Base-by-base conservation (phyloP, 2,113 vertebrate genomes). In the Lota lota region DNA sequence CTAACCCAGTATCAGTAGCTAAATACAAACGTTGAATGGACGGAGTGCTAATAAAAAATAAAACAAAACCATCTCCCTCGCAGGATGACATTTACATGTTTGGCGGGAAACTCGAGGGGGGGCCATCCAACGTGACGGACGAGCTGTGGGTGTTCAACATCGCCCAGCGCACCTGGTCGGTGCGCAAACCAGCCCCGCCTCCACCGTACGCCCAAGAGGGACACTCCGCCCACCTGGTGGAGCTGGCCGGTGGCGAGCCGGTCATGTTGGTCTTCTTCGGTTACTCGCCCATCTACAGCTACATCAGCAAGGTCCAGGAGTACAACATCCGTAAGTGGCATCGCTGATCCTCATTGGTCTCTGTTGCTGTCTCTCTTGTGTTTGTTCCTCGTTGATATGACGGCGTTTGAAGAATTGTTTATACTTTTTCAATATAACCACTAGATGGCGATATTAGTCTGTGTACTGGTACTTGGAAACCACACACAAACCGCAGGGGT, bases 1-100 rank as follows among this genome's bases (percentile, higher is more conserved):
- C 28, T 33, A 33, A 33, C 28, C 28, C 3, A 33, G 28, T n/a
- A n/a, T n/a, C 28, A 33, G 28, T 33, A 33, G 28, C 28, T 33
- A 24, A 33, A 33, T 33, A 33, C 28, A 33, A 33, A 33, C 28
- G 7, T 33, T 4, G 28, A 6, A 33, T 33, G 28, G 28, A 33
- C 7, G 28, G 28, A 5, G 28, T 33, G 4, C 28, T 33, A 6
- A 47, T 47, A 11, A 47, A 33, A 33, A 33, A 33, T 4, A 7
- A 33, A 4, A 33, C 3, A 33, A 47, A 47, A 47, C 8, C 57
- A 1, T 21, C 4, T 11, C 2, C 40, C 22, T 0, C 40, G 10
- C 60, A 86, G 95, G 94, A 95, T 33, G 93, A 96, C 78, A 91
- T 97, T 87, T 96, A 91, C 89, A 94, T 97, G 95, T 97, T 96